A percentile compares a stretch with the other conserved stretches of the same genome.
Evolutionary conservation across 2,888 invertebrate genomes (phyloP).

Genomic region (Zaprionus lineosus): DNA sequence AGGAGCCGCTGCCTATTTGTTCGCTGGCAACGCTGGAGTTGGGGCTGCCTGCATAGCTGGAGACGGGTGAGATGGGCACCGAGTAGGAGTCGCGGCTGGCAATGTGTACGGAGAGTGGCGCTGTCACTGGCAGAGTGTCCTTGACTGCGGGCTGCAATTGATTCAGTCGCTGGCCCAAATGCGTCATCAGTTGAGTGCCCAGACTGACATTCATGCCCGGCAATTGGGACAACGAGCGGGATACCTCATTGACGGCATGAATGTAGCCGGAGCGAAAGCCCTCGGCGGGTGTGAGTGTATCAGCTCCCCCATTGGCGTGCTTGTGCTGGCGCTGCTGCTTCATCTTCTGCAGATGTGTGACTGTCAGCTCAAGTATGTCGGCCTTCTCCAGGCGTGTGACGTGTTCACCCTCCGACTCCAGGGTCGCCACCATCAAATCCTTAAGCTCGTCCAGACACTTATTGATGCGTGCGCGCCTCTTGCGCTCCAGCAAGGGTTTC

Average conservation of each 20-base stretch:
- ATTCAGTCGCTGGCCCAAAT: conserved; percentile 92
- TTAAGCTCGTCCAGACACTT: conserved; percentile 94
- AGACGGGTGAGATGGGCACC: conserved; percentile 81
- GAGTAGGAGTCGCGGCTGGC: conserved; percentile 75
- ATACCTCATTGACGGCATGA: conserved; percentile 94
- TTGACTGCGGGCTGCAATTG: conserved; percentile 80
- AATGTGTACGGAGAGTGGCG: conserved; percentile 79
- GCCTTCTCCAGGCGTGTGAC: conserved; percentile 95
- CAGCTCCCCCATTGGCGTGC: conserved; percentile 81
- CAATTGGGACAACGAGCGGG: conserved; percentile 91
- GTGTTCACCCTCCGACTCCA: conserved; percentile 92
- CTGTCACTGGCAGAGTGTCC: conserved; percentile 71
- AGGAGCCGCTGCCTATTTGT: conserved; percentile 40
- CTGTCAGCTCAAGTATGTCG: conserved; percentile 93
- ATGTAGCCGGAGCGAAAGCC: conserved; percentile 94
- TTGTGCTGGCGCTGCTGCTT: conserved; percentile 85
- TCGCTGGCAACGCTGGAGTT: conserved; percentile 75
- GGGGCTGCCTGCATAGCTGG: conserved; percentile 80
- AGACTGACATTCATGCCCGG: conserved; percentile 93
- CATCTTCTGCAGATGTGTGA: conserved; percentile 91
- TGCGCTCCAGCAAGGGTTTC: conserved; percentile 96
- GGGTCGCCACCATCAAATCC: conserved; percentile 90
- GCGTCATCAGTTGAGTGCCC: conserved; percentile 94
- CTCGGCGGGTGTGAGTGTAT: conserved; percentile 87
- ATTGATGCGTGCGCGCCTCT: conserved; percentile 94